phyloP scores from a whole-genome alignment of 2,888 invertebrate genomes.

The Nymphalis c-album region DNA sequence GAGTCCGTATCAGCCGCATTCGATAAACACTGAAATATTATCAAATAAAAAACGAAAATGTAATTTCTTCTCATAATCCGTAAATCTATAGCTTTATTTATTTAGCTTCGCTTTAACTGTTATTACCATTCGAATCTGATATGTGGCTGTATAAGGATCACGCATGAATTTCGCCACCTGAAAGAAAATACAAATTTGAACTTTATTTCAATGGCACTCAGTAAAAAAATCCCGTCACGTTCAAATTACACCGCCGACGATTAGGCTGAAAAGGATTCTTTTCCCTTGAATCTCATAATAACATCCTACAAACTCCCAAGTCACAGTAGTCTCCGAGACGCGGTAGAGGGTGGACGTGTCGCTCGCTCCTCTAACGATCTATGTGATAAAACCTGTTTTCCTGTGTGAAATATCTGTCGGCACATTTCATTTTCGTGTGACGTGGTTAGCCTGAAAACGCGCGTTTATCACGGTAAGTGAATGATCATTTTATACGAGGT shows the following conservation, averaged over 20 bases:
- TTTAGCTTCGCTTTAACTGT: conserved; percentile 19
- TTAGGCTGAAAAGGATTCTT: conserved; percentile 42
- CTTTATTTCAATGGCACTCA: conserved; percentile 6
- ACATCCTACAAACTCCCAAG: conserved; percentile 41
- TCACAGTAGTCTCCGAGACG: conserved; percentile 43
- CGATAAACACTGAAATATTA: background rate
- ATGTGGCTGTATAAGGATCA: conserved; percentile 16
- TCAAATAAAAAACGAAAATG: conserved; percentile 12
- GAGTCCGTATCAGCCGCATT: background rate
- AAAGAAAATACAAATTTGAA: conserved; percentile 14
- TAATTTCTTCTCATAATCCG: conserved; percentile 4
- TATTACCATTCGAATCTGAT: conserved; percentile 21
- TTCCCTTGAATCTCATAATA: conserved; percentile 41
- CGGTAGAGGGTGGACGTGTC: conserved; percentile 39
- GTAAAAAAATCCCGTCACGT: conserved; percentile 20
- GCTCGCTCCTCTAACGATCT: conserved; percentile 12
- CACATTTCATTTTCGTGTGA: conserved; percentile 11
- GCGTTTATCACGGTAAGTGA: conserved; percentile 27
- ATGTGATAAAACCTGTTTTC: conserved; percentile 24
- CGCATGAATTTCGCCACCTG: background rate
- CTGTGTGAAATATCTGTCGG: conserved; percentile 27
- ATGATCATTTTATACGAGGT: conserved; percentile 13
- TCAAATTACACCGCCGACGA: conserved; percentile 24
- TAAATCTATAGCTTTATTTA: conserved; percentile 23
- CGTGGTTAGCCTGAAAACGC: background rate